Base-by-base conservation (phyloP, 2,888 invertebrate species). In the Plagiodera versicolora region DNA sequence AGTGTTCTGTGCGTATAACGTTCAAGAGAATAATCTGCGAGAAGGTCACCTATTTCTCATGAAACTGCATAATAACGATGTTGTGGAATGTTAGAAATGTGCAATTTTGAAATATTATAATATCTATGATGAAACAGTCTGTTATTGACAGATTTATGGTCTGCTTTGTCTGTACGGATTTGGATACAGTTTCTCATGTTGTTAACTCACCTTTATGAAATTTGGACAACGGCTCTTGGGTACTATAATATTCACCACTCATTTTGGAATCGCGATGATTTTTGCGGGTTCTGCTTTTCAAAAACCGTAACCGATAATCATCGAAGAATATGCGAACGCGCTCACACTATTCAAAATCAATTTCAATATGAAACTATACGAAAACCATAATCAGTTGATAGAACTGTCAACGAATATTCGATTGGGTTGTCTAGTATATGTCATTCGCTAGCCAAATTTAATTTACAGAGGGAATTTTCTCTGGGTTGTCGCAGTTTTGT, bases 171-270 rank as follows among this genome's bases (percentile, higher is more conserved):
- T 24, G 6, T 24, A 24, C 3, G 6, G 24, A 24, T 24, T 3
- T 24, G 4, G 24, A 24, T 24, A 24, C 6, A 6, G 24, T 24
- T 24, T 24, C 6, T 24, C 6, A 14, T 49, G 30, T 28, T 35
- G 44, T 44, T 16, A 18, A 59, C 65, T 67, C 45, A 67, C 67
- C 63, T 47, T 61, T 63, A 51, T 58, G 62, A 52, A 60, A 65
- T 62, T 67, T 67, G 46, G 60, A 28, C 35, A 44, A 54, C 53
- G 61, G 48, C 55, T 59, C 58, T 39, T 63, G 60, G 14, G 56
- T 58, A 47, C 58, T 58, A 48, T 65, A 67, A 53, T 67, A 67
- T 62, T 65, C 67, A 50, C 67, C 67, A 53, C 65, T 67, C 64
- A 64, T 67, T 64, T 60, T 67, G 54, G 48, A 49, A 30, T 30